These are phyloP conservation scores for Perca schrenkii DNA, from an alignment of 2,113 vertebrate species.

Conservation along the genomic window DNA sequence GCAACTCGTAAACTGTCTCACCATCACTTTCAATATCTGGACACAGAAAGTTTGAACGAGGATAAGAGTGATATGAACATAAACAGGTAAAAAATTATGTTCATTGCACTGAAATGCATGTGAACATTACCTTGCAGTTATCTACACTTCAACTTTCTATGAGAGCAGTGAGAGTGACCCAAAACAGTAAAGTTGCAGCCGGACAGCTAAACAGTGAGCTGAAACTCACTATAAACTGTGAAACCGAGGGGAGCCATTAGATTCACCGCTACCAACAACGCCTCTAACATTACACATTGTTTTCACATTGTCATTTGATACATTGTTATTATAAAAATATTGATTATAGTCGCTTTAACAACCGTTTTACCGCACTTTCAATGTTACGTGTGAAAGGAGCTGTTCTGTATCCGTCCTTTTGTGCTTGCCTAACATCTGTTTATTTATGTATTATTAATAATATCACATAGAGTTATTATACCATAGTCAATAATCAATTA, in stretches of 20 bases:
- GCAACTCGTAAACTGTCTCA: neutral
- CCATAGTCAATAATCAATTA: neutral
- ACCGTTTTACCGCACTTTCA: neutral
- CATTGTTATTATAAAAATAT: neutral
- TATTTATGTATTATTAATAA: constrained; percentile 12
- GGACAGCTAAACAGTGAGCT: neutral
- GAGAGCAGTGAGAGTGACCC: neutral
- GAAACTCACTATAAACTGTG: neutral
- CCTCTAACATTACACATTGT: neutral
- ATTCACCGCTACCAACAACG: neutral
- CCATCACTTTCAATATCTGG: neutral
- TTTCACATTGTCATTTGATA: neutral
- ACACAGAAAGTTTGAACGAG: neutral
- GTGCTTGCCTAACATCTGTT: neutral
- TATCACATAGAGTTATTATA: neutral
- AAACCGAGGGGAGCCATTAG: neutral
- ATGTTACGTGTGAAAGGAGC: neutral
- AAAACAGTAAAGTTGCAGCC: neutral
- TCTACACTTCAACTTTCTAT: neutral
- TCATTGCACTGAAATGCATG: neutral
- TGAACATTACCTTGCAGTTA: neutral
- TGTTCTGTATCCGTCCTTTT: neutral
- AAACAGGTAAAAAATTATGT: neutral
- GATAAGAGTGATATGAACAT: neutral
- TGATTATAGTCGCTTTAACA: neutral